Evolutionary conservation across 2,888 invertebrate species (phyloP).

Genomic region (Macrophya alboannulata): DNA sequence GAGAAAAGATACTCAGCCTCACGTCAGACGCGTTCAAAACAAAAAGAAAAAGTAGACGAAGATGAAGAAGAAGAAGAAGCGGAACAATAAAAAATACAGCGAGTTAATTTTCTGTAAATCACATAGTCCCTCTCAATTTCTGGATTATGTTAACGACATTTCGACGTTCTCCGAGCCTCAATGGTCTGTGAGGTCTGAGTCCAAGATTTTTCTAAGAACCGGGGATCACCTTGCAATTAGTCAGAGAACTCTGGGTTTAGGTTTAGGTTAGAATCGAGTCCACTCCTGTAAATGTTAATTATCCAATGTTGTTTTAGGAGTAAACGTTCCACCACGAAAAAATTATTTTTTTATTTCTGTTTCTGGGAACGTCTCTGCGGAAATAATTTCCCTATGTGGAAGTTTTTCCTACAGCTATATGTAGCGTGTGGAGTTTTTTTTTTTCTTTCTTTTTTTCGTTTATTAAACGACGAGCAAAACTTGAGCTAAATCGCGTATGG

Average conservation of each 20-base stretch:
- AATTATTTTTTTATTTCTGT: not conserved
- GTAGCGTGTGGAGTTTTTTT: not conserved
- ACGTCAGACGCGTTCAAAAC: conserved; percentile 14
- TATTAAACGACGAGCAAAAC: not conserved
- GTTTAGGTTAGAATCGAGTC: not conserved
- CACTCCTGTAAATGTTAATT: not conserved
- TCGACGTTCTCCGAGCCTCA: conserved; percentile 62
- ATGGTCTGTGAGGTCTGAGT: not conserved
- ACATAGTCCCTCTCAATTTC: conserved; percentile 75
- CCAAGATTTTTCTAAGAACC: not conserved
- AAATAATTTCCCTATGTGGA: too few relatives aligned
- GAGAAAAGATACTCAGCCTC: conserved; percentile 47
- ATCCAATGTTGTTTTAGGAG: not conserved
- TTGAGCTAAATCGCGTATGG: not conserved
- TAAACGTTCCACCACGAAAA: not conserved
- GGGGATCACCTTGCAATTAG: conserved; percentile 4
- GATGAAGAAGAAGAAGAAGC: not conserved
- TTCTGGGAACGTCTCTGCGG: not conserved
- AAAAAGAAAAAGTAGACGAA: conserved; percentile 27
- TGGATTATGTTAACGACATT: conserved; percentile 75
- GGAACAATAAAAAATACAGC: conserved; percentile 58
- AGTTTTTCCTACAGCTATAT: not conserved
- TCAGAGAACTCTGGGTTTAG: not conserved
- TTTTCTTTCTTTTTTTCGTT: too few relatives aligned
- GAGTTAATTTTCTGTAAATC: conserved; percentile 79